Conservation (phyloP, 2,113 vertebrate species). For the Silurus meridionalis region DNA sequence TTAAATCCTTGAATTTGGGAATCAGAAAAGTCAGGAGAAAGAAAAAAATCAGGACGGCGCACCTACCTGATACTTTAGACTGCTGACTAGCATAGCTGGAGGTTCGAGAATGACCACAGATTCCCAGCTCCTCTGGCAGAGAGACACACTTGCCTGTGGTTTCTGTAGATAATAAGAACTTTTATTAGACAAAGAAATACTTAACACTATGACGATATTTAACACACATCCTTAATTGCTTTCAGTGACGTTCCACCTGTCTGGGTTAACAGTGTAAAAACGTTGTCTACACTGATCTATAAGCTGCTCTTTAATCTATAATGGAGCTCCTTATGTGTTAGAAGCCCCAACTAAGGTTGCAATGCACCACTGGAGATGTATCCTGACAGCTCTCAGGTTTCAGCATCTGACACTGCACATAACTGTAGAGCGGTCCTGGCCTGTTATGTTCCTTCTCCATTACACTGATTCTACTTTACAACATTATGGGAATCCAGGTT, state of each 20-base stretch:
- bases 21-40: not conserved
- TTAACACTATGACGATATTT: not conserved
- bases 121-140: constrained; percentile 84
- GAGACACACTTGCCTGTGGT: constrained; percentile 83
- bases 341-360: not conserved
- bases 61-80: constrained; percentile 93
- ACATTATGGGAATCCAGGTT: too few relatives aligned
- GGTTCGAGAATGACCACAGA: constrained; percentile 90
- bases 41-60: not conserved
- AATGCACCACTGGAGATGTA: not conserved
- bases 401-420: not conserved
- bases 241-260: not conserved
- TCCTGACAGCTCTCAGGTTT: not conserved
- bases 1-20: not conserved
- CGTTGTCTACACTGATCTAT: not conserved
- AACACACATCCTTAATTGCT: not conserved
- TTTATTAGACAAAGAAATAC: constrained; percentile 5
- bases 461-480: not conserved
- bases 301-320: not conserved
- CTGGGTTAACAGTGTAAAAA: not conserved
- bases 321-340: not conserved
- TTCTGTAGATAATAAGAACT: constrained; percentile 69
- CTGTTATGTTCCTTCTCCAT: not conserved
- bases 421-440: too few relatives aligned
- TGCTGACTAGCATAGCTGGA: constrained; percentile 97